Evolutionary conservation across 53 echinoderm and acorn worm species (phyloP).

Genomic region (Arbacia lixula): DNA sequence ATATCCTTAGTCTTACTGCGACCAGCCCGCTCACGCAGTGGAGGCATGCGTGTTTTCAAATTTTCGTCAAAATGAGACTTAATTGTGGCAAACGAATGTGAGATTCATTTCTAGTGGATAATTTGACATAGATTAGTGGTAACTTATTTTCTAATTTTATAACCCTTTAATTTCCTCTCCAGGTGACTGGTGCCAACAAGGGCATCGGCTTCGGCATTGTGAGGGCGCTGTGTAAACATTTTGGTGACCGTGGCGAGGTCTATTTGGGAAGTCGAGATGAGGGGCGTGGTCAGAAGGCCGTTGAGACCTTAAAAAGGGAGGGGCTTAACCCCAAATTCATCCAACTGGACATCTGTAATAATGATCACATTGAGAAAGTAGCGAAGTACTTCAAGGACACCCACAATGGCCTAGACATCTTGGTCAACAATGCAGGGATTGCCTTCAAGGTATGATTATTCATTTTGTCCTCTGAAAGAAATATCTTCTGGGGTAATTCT

Average conservation of each 20-base stretch:
- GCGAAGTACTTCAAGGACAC: slow-evolving; percentile 50
- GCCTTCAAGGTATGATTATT: slow-evolving; percentile 20
- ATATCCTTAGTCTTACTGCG: too few relatives aligned
- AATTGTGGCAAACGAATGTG: too few relatives aligned
- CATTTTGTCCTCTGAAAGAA: not conserved
- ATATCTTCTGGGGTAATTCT: too few relatives aligned
- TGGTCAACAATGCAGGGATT: slow-evolving; percentile 64
- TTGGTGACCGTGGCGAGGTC: slow-evolving; percentile 59
- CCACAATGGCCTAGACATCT: slow-evolving; percentile 62
- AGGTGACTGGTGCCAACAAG: slow-evolving; percentile 87
- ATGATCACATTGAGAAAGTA: slow-evolving; percentile 49
- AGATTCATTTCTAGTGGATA: too few relatives aligned
- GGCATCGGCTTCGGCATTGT: slow-evolving; percentile 91
- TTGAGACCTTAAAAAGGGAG: slow-evolving; percentile 67
- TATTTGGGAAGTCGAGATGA: slow-evolving; percentile 76
- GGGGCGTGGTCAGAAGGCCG: slow-evolving; percentile 69
- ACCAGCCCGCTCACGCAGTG: too few relatives aligned
- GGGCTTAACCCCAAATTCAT: slow-evolving; percentile 66
- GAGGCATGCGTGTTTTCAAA: too few relatives aligned
- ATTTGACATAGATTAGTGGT: too few relatives aligned
- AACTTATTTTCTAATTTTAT: too few relatives aligned
- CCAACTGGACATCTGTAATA: slow-evolving; percentile 73
- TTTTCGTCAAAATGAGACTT: too few relatives aligned
- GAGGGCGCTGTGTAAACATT: slow-evolving; percentile 74
- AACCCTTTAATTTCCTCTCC: not conserved